Base-by-base conservation (phyloP, 37 sponge, comb jelly and placozoan species). In the Diacarnus erythraeanus region DNA sequence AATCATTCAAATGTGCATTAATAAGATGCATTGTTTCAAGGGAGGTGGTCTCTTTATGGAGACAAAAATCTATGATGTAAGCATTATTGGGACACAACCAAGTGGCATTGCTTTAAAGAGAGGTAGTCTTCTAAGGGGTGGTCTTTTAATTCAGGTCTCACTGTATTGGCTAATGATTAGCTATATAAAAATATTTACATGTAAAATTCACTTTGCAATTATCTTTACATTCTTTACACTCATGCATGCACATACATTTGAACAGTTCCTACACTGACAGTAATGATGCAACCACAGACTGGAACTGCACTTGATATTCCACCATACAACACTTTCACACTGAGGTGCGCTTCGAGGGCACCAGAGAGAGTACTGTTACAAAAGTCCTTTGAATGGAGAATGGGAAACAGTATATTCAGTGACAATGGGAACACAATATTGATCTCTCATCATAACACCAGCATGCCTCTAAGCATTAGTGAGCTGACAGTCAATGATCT, bases 291-390 rank as follows among this genome's bases (percentile, higher is more conserved):
- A 4, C 54, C 56, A 43, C 18, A 20, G 27, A 27, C 75, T 74
- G 54, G 35, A 29, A 74, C 75, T 74, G 35, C 57, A 4, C 75
- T 74, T 59, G 64, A 77, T 34, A 59, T 27, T 59, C 77, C 64
- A 22, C 77, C 60, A 3, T 34, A 59, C 63, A 77, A 77, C 63
- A 77, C 35, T 22, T 33, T 77, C 61, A 59, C 37, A 15, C 23
- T 77, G 36, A 59, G 61, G 27, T 77, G 77, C 63, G n/a, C 30
- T 59, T 61, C 63, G 6, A 59, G 15, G 29, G 60, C 40, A 34
- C 38, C 61, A 18, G 26, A 25, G 2, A 33, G 30, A 3, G 63
- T 77, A 21, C 34, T 59, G 22, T 17, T 59, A 34, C 21, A 27
- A 38, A 77, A 77, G 57, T 27, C 36, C 2, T 59, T 77, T 59